These are phyloP conservation scores for Ridgeia piscesae DNA, from an alignment of 1,140 invertebrate species.

Conservation along the genomic window DNA sequence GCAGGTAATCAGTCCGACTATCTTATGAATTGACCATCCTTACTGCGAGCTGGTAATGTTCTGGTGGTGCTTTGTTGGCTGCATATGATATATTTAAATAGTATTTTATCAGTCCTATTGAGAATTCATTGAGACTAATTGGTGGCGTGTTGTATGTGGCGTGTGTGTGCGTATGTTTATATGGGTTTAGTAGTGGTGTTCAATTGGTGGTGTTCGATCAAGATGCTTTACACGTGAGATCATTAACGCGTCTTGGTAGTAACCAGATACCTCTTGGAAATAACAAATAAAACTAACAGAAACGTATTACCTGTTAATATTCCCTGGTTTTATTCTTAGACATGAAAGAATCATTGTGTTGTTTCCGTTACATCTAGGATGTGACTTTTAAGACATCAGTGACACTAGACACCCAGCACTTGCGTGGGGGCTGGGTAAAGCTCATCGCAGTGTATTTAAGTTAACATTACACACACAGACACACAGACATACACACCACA, in stretches of 20 bases:
- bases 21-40: background rate
- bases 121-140: background rate
- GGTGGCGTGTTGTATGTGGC: background rate
- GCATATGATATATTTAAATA: background rate
- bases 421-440: too few species aligned
- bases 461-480: too few species aligned
- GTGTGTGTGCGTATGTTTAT: background rate
- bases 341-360: conserved; percentile 46
- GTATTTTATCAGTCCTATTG: background rate
- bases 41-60: background rate
- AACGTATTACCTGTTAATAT: background rate
- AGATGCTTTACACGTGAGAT: background rate
- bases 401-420: too few species aligned
- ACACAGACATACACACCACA: too few species aligned
- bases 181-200: background rate
- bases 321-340: background rate
- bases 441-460: too few species aligned
- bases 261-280: background rate
- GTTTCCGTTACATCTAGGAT: background rate
- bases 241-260: background rate
- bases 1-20: background rate
- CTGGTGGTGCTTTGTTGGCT: background rate
- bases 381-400: background rate
- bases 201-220: background rate
- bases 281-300: background rate